Percentiles rank a stretch among this genome's conserved stretches.
Conservation (phyloP, 2,113 vertebrate genomes). For the Cheilinus undulatus region DNA sequence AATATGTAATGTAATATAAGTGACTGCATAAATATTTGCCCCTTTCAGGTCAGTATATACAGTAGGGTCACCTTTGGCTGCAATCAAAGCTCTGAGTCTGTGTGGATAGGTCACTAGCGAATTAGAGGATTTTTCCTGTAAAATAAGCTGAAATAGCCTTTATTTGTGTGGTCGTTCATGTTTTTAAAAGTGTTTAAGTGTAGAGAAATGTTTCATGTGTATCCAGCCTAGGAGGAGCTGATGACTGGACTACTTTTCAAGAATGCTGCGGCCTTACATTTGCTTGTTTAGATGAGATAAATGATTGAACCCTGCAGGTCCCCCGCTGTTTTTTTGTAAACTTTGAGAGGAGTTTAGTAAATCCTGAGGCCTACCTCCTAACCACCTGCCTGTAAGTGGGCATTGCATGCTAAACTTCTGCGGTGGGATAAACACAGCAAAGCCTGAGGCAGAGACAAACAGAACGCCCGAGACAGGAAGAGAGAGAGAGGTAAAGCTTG, state of each 20-base stretch:
- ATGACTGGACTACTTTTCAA: conserved; percentile 21
- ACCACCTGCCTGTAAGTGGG: conserved; percentile 6
- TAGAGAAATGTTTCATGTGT: too few species aligned
- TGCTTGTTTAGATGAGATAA: conserved; percentile 1
- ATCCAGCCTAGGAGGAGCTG: conserved; percentile 1
- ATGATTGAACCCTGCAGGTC: background rate
- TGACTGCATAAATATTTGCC: too few species aligned
- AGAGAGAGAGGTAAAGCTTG: conserved; percentile 34
- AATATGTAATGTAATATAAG: too few species aligned
- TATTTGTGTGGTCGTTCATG: too few species aligned
- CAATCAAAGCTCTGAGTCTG: background rate
- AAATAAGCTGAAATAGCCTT: too few species aligned
- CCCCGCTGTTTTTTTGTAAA: background rate
- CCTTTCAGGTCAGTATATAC: too few species aligned
- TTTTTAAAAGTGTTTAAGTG: too few species aligned
- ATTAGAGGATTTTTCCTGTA: too few species aligned
- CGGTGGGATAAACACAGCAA: conserved; percentile 29
- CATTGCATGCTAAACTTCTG: conserved; percentile 24
- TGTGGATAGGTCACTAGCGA: background rate
- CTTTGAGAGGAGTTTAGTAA: background rate
- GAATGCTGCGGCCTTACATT: background rate
- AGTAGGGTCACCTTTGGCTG: too few species aligned
- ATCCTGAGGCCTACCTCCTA: background rate
- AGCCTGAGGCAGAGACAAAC: conserved; percentile 40
- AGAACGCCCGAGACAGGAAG: conserved; percentile 7